Percentiles rank a stretch among this genome's conserved stretches.
phyloP scores from a whole-genome alignment of 2,888 invertebrate genomes.

The Cristatella mucedo region DNA sequence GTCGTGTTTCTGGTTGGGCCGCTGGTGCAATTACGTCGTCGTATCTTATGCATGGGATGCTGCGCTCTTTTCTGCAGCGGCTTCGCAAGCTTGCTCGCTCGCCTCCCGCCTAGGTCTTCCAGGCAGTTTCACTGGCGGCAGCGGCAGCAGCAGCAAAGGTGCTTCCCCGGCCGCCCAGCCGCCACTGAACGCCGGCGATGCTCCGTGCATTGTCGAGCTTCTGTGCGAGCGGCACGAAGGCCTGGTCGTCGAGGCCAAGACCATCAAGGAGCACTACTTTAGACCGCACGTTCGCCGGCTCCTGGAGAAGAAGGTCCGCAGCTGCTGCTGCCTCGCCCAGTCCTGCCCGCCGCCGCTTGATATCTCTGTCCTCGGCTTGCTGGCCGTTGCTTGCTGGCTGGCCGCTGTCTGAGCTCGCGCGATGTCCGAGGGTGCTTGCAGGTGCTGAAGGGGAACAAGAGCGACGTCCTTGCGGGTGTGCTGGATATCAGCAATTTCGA shows the following conservation, averaged over 20 bases:
- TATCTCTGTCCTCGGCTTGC: neutral
- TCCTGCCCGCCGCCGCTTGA: neutral
- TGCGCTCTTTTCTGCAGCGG: too few relatives aligned
- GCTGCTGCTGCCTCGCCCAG: neutral
- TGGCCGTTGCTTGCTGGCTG: neutral
- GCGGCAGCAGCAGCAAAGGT: too few relatives aligned
- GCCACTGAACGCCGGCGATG: conserved; percentile 39
- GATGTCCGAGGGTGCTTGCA: conserved; percentile 32
- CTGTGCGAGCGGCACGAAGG: conserved; percentile 68
- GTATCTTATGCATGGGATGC: too few relatives aligned
- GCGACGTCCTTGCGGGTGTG: conserved; percentile 53
- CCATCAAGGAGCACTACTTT: conserved; percentile 74
- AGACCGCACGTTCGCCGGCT: conserved; percentile 59
- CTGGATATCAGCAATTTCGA: conserved; percentile 67
- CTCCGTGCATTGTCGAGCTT: conserved; percentile 65
- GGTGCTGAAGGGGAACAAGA: conserved; percentile 56
- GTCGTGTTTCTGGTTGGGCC: too few relatives aligned
- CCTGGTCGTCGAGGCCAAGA: conserved; percentile 68
- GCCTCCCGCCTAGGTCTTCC: too few relatives aligned
- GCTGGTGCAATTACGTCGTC: too few relatives aligned
- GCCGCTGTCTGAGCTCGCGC: neutral
- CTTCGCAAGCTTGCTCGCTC: too few relatives aligned
- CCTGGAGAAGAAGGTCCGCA: conserved; percentile 50
- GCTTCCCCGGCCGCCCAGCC: too few relatives aligned
- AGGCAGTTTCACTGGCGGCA: too few relatives aligned